These are phyloP conservation scores for Thomomys bottae DNA, from an alignment of 2,113 vertebrate species.

Conservation along the genomic window DNA sequence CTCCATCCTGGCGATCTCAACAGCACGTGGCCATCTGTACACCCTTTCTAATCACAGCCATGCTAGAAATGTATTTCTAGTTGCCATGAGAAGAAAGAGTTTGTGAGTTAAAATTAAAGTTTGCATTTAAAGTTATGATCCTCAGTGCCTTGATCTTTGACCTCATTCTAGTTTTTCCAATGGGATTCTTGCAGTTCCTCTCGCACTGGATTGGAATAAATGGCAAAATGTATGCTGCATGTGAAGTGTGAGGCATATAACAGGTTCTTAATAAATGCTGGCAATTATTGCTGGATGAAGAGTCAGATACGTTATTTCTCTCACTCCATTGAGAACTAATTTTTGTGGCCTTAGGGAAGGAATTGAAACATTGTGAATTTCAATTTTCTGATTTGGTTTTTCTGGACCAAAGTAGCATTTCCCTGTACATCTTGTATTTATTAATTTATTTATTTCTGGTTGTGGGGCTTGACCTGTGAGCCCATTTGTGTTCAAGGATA, in stretches of 20 bases:
- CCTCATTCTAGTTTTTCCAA: neutral
- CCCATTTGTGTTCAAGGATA: too few relatives aligned
- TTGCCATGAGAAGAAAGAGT: neutral
- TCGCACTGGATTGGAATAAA: neutral
- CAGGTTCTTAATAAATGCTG: neutral
- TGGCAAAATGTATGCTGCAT: neutral
- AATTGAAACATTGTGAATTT: neutral
- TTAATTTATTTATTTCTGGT: too few relatives aligned
- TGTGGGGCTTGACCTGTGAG: too few relatives aligned
- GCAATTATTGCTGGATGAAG: neutral
- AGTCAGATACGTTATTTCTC: neutral
- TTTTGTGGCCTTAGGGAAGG: neutral
- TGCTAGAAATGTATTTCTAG: neutral
- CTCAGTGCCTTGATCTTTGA: neutral
- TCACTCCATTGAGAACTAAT: neutral
- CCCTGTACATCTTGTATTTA: neutral
- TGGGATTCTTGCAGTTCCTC: neutral
- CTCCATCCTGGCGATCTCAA: neutral
- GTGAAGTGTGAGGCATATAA: neutral
- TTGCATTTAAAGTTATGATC: neutral
- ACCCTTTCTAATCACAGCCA: neutral
- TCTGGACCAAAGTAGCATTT: neutral
- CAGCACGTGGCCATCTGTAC: neutral
- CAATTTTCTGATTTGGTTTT: conserved; percentile 23
- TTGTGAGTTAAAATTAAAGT: neutral